Evolutionary conservation across 2,888 invertebrate species (phyloP).

Genomic region (Meiosimyza platycephala): DNA sequence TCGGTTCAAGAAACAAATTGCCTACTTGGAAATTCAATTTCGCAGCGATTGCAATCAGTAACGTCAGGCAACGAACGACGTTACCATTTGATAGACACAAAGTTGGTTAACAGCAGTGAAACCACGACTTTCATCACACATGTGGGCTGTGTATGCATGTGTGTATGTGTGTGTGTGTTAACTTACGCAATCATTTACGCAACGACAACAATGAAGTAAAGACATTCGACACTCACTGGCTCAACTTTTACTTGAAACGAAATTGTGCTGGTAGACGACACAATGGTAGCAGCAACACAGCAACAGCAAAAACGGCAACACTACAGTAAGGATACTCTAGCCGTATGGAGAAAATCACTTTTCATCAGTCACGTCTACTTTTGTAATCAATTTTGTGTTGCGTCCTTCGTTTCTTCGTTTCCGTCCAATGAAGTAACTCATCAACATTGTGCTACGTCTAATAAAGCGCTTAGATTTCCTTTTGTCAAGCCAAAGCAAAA

Average conservation of each 20-base stretch:
- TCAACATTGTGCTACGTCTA: constrained; percentile 10
- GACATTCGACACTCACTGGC: not conserved
- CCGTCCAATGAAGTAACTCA: not conserved
- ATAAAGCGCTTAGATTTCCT: not conserved
- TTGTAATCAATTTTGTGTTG: constrained; percentile 29
- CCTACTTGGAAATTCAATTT: constrained; percentile 27
- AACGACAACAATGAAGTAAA: constrained; percentile 9
- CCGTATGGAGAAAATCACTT: constrained; percentile 8
- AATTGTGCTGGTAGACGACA: not conserved
- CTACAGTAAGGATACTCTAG: not conserved
- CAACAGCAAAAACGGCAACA: too few species aligned
- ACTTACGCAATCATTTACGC: constrained; percentile 20
- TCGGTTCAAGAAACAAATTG: constrained; percentile 16
- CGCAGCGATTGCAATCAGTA: constrained; percentile 23
- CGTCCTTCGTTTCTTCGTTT: not conserved
- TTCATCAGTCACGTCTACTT: constrained; percentile 27
- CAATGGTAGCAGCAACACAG: not conserved
- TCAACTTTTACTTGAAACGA: not conserved
- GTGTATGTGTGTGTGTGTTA: constrained; percentile 4
- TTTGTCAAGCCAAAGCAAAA: not conserved
- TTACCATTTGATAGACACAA: too few species aligned
- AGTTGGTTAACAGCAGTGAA: not conserved
- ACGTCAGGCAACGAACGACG: not conserved
- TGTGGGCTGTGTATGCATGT: not conserved
- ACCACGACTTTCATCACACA: not conserved